Evolutionary conservation across 2,888 invertebrate species (phyloP), one percentile per base, ranked within the genome.

Genomic region (Limnephilus auricula): DNA sequence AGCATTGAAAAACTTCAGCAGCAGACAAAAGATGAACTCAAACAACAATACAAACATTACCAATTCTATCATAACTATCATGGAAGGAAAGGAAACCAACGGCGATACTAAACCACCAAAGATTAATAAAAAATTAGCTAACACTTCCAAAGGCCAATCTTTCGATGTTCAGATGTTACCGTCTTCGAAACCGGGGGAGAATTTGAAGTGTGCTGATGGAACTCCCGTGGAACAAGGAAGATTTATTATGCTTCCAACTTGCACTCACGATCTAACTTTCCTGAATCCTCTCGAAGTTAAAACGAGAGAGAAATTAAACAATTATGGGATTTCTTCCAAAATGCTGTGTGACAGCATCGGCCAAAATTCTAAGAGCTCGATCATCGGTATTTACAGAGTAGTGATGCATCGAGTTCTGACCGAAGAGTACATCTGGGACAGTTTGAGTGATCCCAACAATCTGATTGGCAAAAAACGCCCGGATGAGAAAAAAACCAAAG

Each of bases 301-400:
- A 94, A 96, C 96, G 0, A 94, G 96, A 10, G 95, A 95, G 92
- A 94, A 96, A 90, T 94, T 97, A 84, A 94, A 95, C 89, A 95
- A 96, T 37, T 94, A 97, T 79, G 97, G 97, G 1, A 96, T 97
- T 79, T 96, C 95, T 25, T 95, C 96, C 0, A 96, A 96, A 91
- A 96, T 97, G 95, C 94, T 97, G 84, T 95, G 95, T 89, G 95
- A 95, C 79, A 95, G 96, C 32, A 94, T 95, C 32, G 95, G 95
- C 80, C 96, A 96, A 92, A 97, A 97, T 50, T 97, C 97, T 1
- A 95, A 97, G 89, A 97, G 96, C 93, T 96, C 97, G 93, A 95
- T 97, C 79, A 97, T 97, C 86, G 97, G 97, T 15, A 97, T 97
- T 86, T 98, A 97, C 94, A 95, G 98, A 83, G 97, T 98, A 92